These are phyloP conservation scores for Uria aalge DNA, from an alignment of 2,113 vertebrate species.

Conservation along the genomic window DNA sequence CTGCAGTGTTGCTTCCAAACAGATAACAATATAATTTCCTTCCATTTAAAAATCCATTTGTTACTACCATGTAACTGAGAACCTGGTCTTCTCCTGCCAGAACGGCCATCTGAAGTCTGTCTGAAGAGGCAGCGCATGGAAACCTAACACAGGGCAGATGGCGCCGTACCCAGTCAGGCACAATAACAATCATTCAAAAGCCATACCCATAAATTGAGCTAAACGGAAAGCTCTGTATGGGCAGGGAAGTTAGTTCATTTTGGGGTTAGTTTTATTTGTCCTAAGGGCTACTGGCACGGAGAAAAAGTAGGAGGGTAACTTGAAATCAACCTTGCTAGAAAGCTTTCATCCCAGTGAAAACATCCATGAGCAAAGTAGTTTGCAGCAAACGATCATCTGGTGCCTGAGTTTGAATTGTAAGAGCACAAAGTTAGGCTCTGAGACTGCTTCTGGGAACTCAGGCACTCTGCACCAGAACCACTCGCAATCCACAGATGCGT, in stretches of 20 bases:
- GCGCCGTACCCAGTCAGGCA: neutral
- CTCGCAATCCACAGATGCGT: neutral
- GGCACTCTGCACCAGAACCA: neutral
- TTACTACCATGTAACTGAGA: neutral
- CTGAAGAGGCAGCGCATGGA: neutral
- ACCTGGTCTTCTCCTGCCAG: neutral
- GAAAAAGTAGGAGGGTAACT: neutral
- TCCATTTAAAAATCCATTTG: neutral
- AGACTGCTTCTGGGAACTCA: neutral
- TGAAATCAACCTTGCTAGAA: neutral
- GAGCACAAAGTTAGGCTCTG: neutral
- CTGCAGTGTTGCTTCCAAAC: neutral
- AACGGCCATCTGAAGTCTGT: neutral
- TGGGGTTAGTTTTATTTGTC: neutral
- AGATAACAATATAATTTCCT: neutral
- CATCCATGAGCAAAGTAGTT: fast-evolving
- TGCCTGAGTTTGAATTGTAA: neutral
- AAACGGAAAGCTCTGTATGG: neutral
- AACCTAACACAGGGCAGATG: neutral
- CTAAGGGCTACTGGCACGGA: neutral
- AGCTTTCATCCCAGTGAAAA: neutral
- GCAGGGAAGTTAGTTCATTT: neutral
- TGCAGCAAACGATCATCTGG: neutral
- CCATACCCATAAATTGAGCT: neutral
- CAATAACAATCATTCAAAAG: neutral